Evolutionary conservation across 2,113 vertebrate genomes (phyloP).

Genomic region (Sorex fumeus): DNA sequence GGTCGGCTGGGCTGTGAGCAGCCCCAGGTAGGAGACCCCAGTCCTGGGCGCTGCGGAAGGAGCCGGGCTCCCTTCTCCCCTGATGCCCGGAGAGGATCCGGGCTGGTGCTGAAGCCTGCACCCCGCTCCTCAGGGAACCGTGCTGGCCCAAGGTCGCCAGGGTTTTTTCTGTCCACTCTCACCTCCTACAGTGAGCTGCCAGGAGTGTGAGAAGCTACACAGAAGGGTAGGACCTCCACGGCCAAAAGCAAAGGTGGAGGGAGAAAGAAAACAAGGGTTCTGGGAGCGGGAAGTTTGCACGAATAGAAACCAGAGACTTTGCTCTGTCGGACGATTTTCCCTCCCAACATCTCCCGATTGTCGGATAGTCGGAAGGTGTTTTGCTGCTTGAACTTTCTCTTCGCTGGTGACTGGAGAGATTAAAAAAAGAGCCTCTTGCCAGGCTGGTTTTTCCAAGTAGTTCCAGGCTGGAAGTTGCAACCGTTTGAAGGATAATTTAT

Average conservation of each 20-base stretch:
- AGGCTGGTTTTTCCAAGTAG: slow-evolving; percentile 85
- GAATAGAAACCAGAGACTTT: slow-evolving; percentile 9
- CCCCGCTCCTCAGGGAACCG: background rate
- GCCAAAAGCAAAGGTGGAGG: background rate
- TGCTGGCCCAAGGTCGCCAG: background rate
- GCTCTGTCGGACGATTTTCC: slow-evolving; percentile 22
- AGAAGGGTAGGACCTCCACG: background rate
- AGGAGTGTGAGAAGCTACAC: slow-evolving; percentile 48
- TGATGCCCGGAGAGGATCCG: background rate
- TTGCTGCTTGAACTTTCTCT: slow-evolving; percentile 79
- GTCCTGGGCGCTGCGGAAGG: background rate
- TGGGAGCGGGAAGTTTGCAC: background rate
- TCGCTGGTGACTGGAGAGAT: slow-evolving; percentile 70
- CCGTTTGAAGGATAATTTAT: slow-evolving; percentile 83
- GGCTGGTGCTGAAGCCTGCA: background rate
- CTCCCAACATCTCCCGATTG: slow-evolving; percentile 5
- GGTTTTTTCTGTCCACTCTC: background rate
- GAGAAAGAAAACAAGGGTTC: slow-evolving; percentile 11
- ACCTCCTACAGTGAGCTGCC: slow-evolving; percentile 24
- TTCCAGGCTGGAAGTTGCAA: slow-evolving; percentile 81
- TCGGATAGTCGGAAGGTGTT: slow-evolving; percentile 59
- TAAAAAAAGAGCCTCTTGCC: slow-evolving; percentile 78
- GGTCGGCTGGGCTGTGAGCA: background rate
- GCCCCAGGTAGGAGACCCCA: background rate
- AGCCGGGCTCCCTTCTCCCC: background rate